Evolutionary conservation across 2,113 vertebrate species (phyloP), one percentile per base, ranked within the genome.

Genomic region (Leuciscus idus): DNA sequence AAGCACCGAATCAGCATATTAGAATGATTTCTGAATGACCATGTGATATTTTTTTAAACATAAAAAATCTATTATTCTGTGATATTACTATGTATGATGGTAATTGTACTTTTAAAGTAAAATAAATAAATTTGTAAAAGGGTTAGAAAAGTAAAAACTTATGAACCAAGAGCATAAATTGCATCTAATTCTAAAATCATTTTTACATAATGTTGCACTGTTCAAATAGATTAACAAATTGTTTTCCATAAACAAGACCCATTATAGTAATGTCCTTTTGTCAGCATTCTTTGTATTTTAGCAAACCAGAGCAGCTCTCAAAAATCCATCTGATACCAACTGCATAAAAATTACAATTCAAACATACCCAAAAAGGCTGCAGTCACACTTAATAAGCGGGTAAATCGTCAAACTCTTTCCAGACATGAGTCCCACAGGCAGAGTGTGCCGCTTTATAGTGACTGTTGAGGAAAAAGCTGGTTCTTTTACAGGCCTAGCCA

Each of bases 401-500:
- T 68, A 33, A 81, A 81, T 66, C 33, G 59, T 50, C 80, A 66
- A 70, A 83, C 46, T 70, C 46, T 36, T 83, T 83, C 81, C 81
- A 83, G 48, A 83, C 68, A 11, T 7, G 61, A 73, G 50, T 19
- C 61, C 39, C 46, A 68, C 43, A 23, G 43, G 43, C 19, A 33
- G 28, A 70, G 46, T 50, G 74, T 36, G 21, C 66, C 50, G 39
- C 82, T 87, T 87, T 87, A 84, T 85, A 64, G 50, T 84, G 76
- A 76, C 76, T 43, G 82, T 81, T 84, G 11, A 57, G 78, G 36
- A 68, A 30, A 75, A 46, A 5, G 7, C 70, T 68, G 76, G 50
- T 57, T 84, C 81, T 72, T 85, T 36, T 64, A 48, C 78, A 81
- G 81, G 78, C 59, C 85, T 57, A 87, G 83, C 73, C 87, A 50